Evolutionary conservation across 1,140 invertebrate genomes (phyloP).

Genomic region (Magallana angulata): DNA sequence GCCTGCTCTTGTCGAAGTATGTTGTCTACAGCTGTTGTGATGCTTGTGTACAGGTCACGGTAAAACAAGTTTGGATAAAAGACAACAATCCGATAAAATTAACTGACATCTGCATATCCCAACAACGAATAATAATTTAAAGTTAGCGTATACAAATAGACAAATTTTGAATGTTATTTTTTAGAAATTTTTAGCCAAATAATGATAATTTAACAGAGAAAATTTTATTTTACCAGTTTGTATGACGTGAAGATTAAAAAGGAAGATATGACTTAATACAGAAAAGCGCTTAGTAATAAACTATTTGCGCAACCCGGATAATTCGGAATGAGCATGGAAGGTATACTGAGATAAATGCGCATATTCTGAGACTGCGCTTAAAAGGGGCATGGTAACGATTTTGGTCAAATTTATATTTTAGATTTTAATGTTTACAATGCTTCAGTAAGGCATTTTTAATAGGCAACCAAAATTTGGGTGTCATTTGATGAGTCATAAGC

Average conservation of each 20-base stretch:
- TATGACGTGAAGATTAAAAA: neutral
- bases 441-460: too few species aligned
- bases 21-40: too few species aligned
- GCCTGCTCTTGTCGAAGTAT: too few species aligned
- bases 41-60: too few species aligned
- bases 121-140: neutral
- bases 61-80: neutral
- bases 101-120: neutral
- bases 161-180: neutral
- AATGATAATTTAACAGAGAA: too few species aligned
- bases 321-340: neutral
- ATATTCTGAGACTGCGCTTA: neutral
- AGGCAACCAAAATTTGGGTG: too few species aligned
- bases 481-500: too few species aligned
- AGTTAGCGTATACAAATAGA: neutral
- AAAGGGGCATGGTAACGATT: too few species aligned
- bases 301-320: neutral
- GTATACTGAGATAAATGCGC: neutral
- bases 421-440: too few species aligned
- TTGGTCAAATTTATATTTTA: too few species aligned
- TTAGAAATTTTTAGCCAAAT: neutral
- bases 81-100: neutral
- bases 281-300: neutral
- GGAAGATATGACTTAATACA: neutral
- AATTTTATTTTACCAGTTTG: neutral